Conservation (phyloP, 2,113 vertebrate genomes). For the Calyptomena viridis region DNA sequence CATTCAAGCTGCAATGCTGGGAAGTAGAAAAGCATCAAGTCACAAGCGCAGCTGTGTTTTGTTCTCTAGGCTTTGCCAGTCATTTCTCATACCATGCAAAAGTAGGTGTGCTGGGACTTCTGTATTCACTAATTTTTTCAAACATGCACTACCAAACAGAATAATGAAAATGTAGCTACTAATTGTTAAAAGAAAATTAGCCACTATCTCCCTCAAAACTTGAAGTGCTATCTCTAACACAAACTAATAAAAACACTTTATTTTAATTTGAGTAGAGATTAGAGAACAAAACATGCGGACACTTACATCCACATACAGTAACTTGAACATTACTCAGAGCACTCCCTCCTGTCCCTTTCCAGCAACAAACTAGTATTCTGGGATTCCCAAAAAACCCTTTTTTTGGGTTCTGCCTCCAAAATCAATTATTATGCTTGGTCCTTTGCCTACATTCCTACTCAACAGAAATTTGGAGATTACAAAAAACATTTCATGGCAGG, state of each 20-base stretch:
- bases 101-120: not conserved
- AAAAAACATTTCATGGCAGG: not conserved
- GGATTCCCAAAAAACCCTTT: not conserved
- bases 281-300: not conserved
- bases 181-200: not conserved
- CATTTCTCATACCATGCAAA: not conserved
- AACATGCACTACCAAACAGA: not conserved
- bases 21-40: not conserved
- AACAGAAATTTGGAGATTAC: not conserved
- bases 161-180: not conserved
- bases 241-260: not conserved
- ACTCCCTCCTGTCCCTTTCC: not conserved
- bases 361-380: not conserved
- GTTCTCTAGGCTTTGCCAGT: not conserved
- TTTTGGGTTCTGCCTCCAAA: not conserved
- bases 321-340: not conserved
- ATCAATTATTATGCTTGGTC: not conserved
- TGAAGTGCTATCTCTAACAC: not conserved
- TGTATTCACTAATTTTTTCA: not conserved
- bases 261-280: not conserved
- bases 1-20: fast-evolving
- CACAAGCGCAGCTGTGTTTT: not conserved
- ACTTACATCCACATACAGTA: not conserved
- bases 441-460: not conserved
- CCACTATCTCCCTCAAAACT: not conserved